Evolutionary conservation across 2,888 invertebrate genomes (phyloP), one percentile per base, ranked within the genome.

Genomic region (Agonum fuliginosum): DNA sequence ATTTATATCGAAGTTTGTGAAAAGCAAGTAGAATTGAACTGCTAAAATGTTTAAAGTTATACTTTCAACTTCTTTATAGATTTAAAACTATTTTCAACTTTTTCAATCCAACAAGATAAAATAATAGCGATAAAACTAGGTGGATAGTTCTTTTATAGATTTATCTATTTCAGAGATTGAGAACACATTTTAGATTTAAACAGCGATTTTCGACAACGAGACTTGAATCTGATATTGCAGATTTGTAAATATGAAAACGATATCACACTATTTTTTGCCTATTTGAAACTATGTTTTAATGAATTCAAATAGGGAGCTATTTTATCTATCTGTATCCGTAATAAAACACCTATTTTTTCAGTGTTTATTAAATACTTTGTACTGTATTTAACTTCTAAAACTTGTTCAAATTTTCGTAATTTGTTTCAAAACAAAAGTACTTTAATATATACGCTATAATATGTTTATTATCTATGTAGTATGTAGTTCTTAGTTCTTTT

Each of bases 101-200:
- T 24, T 24, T 54, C 54, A 20, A 54, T 54, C 54, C 24, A 54
- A 54, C 10, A 54, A 24, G 54, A 54, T 22, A 54, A 54, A 54
- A 54, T 54, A 54, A 54, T 54, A 22, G 54, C 12, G 54, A 19
- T 24, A 54, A 24, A 54, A 54, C 54, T 54, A 54, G 54, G 24
- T 24, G 22, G 24, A 54, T 54, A 54, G 54, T 54, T 54, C 54
- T 54, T 54, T 54, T 54, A 54, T 54, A 54, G 54, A 54, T 54
- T 54, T 54, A 54, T 54, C 54, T 24, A 37, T 0, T 12, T 0
- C 12, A 1, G 1, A n/a, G 37, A 37, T n/a, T 37, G n/a, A 2
- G 37, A 10, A 3, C 10, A 10, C 37, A 37, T n/a, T n/a, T n/a
- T n/a, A n/a, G n/a, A 37, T 37, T 37, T 37, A 37, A 37, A 37